Evolutionary conservation across 2,113 vertebrate species (phyloP).

Genomic region (Etia nguti): DNA sequence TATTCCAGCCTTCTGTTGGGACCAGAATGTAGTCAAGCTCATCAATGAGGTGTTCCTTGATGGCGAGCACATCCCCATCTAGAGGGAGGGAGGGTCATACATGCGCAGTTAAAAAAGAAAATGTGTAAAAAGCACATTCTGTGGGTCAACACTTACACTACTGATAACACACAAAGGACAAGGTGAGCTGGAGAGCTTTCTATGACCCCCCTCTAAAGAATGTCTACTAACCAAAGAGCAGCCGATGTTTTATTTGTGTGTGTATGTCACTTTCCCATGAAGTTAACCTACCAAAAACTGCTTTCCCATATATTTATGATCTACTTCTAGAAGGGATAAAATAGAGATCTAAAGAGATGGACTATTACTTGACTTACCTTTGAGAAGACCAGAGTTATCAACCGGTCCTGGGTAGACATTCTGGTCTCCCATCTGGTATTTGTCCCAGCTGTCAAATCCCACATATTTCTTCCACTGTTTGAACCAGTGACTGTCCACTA

Average conservation of each 20-base stretch:
- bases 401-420: conserved; percentile 97
- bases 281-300: background rate
- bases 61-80: conserved; percentile 92
- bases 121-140: background rate
- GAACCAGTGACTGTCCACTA: conserved; percentile 98
- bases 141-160: background rate
- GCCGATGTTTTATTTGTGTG: background rate
- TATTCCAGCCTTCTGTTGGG: conserved; percentile 97
- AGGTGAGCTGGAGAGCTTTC: conserved; percentile 48
- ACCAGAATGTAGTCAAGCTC: conserved; percentile 97
- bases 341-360: background rate
- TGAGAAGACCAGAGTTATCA: conserved; percentile 95
- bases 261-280: background rate
- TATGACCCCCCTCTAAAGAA: background rate
- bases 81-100: background rate
- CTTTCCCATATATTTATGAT: background rate
- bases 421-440: conserved; percentile 98
- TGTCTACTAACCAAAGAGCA: no score
- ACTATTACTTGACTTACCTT: conserved; percentile 78
- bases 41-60: conserved; percentile 98
- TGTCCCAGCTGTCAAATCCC: conserved; percentile 99
- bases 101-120: background rate
- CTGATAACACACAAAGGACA: conserved; percentile 27
- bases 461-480: conserved; percentile 99
- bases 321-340: background rate